phyloP scores from a whole-genome alignment of 2,797 vertebrate species.

The Myoxocephalus aenaeus region DNA sequence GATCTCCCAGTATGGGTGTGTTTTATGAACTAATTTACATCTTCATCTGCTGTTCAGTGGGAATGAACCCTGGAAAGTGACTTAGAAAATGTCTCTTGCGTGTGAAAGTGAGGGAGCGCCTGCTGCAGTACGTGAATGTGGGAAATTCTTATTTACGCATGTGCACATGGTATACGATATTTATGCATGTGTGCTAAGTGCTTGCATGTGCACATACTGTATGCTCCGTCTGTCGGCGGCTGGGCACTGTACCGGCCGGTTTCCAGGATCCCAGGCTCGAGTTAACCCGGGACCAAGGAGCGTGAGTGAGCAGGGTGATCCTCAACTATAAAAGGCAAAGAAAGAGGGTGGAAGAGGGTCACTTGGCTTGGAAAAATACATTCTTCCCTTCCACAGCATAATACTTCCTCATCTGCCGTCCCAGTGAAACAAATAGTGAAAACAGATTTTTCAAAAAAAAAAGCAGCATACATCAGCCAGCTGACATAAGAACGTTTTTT shows the following conservation, averaged over 20 bases:
- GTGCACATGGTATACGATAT: not conserved
- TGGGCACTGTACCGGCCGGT: conserved; percentile 25
- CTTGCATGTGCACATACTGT: not conserved
- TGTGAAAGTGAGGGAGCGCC: conserved; percentile 6
- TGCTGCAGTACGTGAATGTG: not conserved
- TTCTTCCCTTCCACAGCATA: conserved; percentile 50
- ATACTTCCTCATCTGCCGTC: conserved; percentile 31
- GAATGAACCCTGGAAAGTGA: conserved; percentile 19
- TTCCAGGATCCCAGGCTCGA: conserved; percentile 59
- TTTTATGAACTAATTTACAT: conserved; percentile 43
- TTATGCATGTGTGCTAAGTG: conserved; percentile 8
- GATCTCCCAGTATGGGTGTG: conserved; percentile 18
- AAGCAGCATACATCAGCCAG: conserved; percentile 7
- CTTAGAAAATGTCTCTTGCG: conserved; percentile 2
- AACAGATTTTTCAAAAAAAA: conserved; percentile 27
- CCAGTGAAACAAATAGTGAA: conserved; percentile 44
- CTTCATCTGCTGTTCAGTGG: conserved; percentile 7
- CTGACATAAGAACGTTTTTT: not conserved
- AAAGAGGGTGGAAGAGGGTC: conserved; percentile 48
- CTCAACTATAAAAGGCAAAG: conserved; percentile 79
- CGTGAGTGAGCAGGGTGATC: conserved; percentile 56
- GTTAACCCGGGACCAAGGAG: conserved; percentile 47
- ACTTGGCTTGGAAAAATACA: conserved; percentile 61
- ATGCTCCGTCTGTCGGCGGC: conserved; percentile 2
- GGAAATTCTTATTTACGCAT: not conserved